A percentile compares a stretch with the other conserved stretches of the same genome.
Evolutionary conservation across 1,140 invertebrate genomes (phyloP).

Genomic region (Dufourea novaeangliae): DNA sequence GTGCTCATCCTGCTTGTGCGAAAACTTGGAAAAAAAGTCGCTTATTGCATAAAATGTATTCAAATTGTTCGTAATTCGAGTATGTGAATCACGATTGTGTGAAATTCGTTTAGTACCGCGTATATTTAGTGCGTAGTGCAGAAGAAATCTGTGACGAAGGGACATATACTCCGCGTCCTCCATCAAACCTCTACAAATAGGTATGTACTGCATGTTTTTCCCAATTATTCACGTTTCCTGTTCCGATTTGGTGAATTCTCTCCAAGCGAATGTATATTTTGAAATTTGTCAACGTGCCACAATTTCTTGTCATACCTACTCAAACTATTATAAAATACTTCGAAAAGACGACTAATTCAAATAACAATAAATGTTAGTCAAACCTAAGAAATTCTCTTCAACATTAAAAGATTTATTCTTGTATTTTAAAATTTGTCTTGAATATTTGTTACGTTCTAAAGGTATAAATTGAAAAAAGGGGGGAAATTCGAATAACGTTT

Average conservation of each 20-base stretch:
- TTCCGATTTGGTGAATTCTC: background rate
- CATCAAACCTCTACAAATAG: background rate
- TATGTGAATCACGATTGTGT: too few species aligned
- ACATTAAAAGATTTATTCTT: too few species aligned
- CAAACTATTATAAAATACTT: too few species aligned
- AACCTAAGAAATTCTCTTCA: background rate
- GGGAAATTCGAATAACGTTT: too few species aligned
- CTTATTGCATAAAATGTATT: too few species aligned
- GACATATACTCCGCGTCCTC: background rate
- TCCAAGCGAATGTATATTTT: background rate
- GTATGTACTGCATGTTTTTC: background rate
- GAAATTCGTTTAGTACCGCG: background rate
- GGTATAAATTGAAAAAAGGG: too few species aligned
- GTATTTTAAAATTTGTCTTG: too few species aligned
- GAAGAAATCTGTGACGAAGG: background rate
- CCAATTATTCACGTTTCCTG: constrained; percentile 5
- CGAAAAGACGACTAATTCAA: background rate
- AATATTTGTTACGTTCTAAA: too few species aligned
- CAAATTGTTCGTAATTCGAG: background rate
- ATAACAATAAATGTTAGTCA: background rate
- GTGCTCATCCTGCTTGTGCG: too few species aligned
- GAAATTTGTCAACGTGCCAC: background rate
- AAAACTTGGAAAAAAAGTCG: background rate
- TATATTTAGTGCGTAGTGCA: background rate
- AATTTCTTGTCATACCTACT: background rate